Base-by-base conservation (phyloP, 2,888 invertebrate genomes). In the Aquatica leii region DNA sequence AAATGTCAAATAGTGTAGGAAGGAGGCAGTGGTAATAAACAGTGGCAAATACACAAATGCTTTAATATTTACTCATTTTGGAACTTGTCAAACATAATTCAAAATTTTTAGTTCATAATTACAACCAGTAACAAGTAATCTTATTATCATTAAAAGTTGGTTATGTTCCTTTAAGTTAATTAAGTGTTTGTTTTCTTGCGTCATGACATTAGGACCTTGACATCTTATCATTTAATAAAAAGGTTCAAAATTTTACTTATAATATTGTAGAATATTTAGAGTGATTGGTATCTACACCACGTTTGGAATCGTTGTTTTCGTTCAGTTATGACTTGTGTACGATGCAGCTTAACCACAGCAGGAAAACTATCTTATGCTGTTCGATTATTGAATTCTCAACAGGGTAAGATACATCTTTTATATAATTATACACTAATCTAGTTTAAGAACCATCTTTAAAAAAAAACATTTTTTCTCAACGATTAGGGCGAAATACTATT, bases 271-370 rank as follows among this genome's bases (percentile, higher is more conserved):
- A 14, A 20, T 20, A n/a, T 11, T 20, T 54, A 48, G 34, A 41
- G 37, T 15, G 48, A 31, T 18, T 31, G 53, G 50, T 61, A 51
- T 54, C 52, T 17, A 52, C 43, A 51, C 49, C 17, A 24, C 54
- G 41, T 46, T 65, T 37, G 17, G 14, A 12, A 12, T 18, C 5
- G 52, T 35, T 57, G 51, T 48, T 62, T 55, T 66, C 58, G 59
- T 59, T 24, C 52, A 63, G 76, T 59, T 66, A 82, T 81, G 82
- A 78, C 78, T 65, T 78, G 80, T 76, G 82, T 82, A 49, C 76
- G 82, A 69, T 82, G 81, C 75, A 79, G 80, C 66, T 72, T 82
- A 58, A 74, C 77, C 60, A 77, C 79, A 59, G 82, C 80, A 66
- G 81, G 81, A 41, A 83, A 81, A 76, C 75, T 80, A 70, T 80